Percentiles rank a stretch among this genome's conserved stretches.
phyloP scores from a whole-genome alignment of 2,797 vertebrate genomes.

The Spinibarbus caldwelli region DNA sequence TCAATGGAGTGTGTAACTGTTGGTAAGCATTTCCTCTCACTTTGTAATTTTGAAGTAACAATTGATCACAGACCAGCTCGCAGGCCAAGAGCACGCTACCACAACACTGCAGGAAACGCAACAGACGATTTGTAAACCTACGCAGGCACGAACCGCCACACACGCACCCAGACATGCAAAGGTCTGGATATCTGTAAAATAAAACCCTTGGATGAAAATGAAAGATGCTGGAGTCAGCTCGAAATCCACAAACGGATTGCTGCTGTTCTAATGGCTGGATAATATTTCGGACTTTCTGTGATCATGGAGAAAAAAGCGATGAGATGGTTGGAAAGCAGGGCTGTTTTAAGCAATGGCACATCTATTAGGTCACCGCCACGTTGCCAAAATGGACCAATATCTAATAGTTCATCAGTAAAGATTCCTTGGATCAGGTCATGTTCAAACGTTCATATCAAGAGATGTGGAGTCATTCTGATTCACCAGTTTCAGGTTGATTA shows the following conservation, averaged over 20 bases:
- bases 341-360: background rate
- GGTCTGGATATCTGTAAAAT: conserved; percentile 48
- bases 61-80: conserved; percentile 60
- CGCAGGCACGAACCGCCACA: conserved; percentile 45
- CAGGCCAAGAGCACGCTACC: conserved; percentile 39
- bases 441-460: conserved; percentile 42
- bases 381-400: background rate
- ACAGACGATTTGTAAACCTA: conserved; percentile 63
- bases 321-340: conserved; percentile 17
- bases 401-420: background rate
- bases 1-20: conserved; percentile 62
- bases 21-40: conserved; percentile 61
- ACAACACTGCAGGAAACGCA: conserved; percentile 53
- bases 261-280: background rate
- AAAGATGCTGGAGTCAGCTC: conserved; percentile 10
- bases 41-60: conserved; percentile 58
- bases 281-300: conserved; percentile 14
- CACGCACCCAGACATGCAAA: conserved; percentile 36
- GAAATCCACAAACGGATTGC: background rate
- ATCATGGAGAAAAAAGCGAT: background rate
- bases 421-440: conserved; percentile 15
- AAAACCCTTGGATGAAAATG: conserved; percentile 43
- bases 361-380: background rate
- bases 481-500: conserved; percentile 75
- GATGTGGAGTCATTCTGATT: conserved; percentile 58